Evolutionary conservation across 1,140 invertebrate genomes (phyloP).

Genomic region (Atta texana): DNA sequence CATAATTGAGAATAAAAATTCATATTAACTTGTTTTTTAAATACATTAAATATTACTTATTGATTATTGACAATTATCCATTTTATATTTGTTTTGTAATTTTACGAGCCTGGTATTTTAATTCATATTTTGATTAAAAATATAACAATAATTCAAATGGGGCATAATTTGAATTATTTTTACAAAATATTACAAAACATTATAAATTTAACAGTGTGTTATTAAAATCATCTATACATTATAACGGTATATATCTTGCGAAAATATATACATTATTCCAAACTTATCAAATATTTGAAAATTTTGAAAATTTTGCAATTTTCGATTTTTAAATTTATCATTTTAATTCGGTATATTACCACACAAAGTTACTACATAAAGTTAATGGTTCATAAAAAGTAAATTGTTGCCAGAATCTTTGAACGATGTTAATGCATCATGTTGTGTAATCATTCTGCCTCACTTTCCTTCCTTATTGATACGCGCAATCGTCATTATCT

Average conservation of each 20-base stretch:
- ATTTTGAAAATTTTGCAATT: neutral
- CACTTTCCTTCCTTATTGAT: slow-evolving; percentile 18
- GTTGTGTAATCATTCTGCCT: neutral
- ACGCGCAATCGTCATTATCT: slow-evolving; percentile 1
- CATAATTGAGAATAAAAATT: too few species aligned
- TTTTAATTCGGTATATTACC: neutral
- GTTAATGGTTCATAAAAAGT: neutral
- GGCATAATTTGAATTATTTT: too few species aligned
- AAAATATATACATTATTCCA: too few species aligned
- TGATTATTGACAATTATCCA: too few species aligned
- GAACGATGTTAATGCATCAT: neutral
- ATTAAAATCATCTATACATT: neutral
- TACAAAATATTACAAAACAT: too few species aligned
- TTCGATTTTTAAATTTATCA: neutral
- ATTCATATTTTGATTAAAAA: too few species aligned
- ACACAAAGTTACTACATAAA: neutral
- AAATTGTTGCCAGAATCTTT: neutral
- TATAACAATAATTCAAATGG: too few species aligned
- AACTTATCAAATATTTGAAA: neutral
- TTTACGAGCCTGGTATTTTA: too few species aligned
- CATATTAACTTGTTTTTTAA: too few species aligned
- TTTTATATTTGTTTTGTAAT: too few species aligned
- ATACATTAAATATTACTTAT: too few species aligned
- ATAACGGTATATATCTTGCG: neutral
- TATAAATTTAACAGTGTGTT: too few species aligned